Base-by-base conservation (phyloP, 2,113 vertebrate genomes). In the Anser cygnoides region DNA sequence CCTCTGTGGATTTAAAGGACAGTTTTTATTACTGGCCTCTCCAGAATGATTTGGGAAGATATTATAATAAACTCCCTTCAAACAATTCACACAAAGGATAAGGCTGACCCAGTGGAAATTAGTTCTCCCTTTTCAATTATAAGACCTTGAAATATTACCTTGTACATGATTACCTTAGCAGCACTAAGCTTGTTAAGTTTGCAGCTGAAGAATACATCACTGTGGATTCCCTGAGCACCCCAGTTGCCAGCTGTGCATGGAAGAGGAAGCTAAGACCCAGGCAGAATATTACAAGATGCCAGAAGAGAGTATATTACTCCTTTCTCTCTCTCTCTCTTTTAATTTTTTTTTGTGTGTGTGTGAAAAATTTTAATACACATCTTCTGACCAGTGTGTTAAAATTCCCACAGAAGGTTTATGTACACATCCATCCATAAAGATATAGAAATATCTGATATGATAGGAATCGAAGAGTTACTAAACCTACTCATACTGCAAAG, bases 111-210 rank as follows among this genome's bases (percentile, higher is more conserved):
- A 77, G 52, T 65, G 68, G 75, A 94, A 94, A 95, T 84, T 46
- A 77, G 19, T 66, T 94, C 72, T 87, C 41, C 29, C 90, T 93
- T 89, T 94, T 80, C 52, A 77, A 2, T 95, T 90, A 79, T 46
- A 26, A 93, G 54, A 58, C 50, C 70, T 76, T 91, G 81, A 92
- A 95, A 92, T 80, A 91, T 58, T 31, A 54, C 62, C 22, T 46
- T 50, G 28, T 13, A 63, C 35, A 46, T 21, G 29, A 90, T 73
- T 79, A 87, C 35, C 35, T 79, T 88, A 85, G 44, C 54, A 85
- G 41, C 68, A 6, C 44, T 71, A 26, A 1, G 9, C 39, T 92
- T 90, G 20, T 67, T 25, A 74, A 67, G 26, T 50, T 49, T 65
- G 44, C 52, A 70, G 41, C 37, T 93, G 52, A 91, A 86, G 43